phyloP scores from a whole-genome alignment of 2,797 vertebrate genomes.

The Leuciscus waleckii region DNA sequence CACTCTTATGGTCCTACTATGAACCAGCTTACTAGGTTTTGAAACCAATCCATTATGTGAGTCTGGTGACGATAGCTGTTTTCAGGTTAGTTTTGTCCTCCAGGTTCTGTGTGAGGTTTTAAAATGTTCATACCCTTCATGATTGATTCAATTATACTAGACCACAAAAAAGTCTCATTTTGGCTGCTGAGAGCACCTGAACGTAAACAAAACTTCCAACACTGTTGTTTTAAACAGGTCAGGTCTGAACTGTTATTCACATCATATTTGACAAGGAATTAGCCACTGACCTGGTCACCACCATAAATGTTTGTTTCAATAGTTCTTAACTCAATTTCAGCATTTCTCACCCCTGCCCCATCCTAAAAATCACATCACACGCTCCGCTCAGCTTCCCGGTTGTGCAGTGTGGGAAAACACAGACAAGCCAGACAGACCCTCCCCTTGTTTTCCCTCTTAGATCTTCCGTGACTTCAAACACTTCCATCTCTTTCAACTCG shows the following conservation, averaged over 20 bases:
- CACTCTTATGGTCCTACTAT: not conserved
- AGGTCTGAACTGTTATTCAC: slow-evolving; percentile 27
- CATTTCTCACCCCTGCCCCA: slow-evolving; percentile 56
- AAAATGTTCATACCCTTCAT: slow-evolving; percentile 25
- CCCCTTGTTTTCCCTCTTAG: slow-evolving; percentile 63
- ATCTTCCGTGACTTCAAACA: slow-evolving; percentile 61
- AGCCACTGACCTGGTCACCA: slow-evolving; percentile 25
- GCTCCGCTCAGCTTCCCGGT: slow-evolving; percentile 57
- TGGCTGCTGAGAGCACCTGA: not conserved
- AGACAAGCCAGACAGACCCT: slow-evolving; percentile 56
- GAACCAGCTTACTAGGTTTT: not conserved
- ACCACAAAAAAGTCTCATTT: slow-evolving; percentile 20
- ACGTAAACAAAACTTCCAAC: slow-evolving; percentile 23
- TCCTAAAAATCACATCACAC: slow-evolving; percentile 65
- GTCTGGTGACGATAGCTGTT: slow-evolving; percentile 5
- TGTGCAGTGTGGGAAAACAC: slow-evolving; percentile 62
- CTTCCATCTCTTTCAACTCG: slow-evolving; percentile 57
- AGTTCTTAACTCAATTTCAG: slow-evolving; percentile 28
- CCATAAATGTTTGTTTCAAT: slow-evolving; percentile 39
- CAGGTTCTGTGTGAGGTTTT: slow-evolving; percentile 8
- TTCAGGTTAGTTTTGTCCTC: not conserved
- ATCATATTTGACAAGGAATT: slow-evolving; percentile 1
- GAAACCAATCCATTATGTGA: not conserved
- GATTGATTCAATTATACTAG: slow-evolving; percentile 37
- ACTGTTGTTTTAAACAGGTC: slow-evolving; percentile 40